Base-by-base conservation (phyloP, 2,797 vertebrate genomes). In the Phoebastria nigripes region DNA sequence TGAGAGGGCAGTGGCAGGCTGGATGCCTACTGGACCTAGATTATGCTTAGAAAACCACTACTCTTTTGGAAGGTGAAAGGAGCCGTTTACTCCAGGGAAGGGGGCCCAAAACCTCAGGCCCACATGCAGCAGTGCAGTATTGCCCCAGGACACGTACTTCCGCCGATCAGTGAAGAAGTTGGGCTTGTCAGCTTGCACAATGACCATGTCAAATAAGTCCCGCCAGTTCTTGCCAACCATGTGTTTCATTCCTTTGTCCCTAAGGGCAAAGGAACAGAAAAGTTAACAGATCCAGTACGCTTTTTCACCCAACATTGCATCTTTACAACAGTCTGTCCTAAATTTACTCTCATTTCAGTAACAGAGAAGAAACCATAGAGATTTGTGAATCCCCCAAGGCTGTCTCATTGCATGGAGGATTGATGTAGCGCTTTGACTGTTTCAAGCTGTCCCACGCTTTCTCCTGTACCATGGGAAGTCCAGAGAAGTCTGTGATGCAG, bases 201-300 rank as follows among this genome's bases (percentile, higher is more conserved):
- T 98, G 88, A 98, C 97, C 90, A 98, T 98, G 58, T 98, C 98
- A 0, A 98, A 98, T 65, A 98, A 97, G 3, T 98, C 98, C 33
- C 98, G 95, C 98, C 98, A 98, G 81, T 98, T 97, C 18, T 98
- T 97, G 84, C 98, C 98, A 89, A 98, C 98, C 98, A 98, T 98
- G 92, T 98, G 97, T 61, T 98, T 98, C 98, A 98, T 98, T 58
- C 98, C 98, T 92, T 98, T 98, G 96, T 98, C 97, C 91, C 98
- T 98, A 93, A 61, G 85, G 41, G 55, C 42, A 95, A 85, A 67
- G 55, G 35, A 29, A 37, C 24, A 72, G 69, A 61, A 61, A 80
- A 59, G 39, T 89, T 62, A 84, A 93, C 21, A 44, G 46, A 71
- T 15, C 7, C 39, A n/a, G 21, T 20, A 49, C 33, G 56, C 18